These are phyloP conservation scores for Cephus spinipes DNA, from an alignment of 2,888 invertebrate species.

Conservation along the genomic window DNA sequence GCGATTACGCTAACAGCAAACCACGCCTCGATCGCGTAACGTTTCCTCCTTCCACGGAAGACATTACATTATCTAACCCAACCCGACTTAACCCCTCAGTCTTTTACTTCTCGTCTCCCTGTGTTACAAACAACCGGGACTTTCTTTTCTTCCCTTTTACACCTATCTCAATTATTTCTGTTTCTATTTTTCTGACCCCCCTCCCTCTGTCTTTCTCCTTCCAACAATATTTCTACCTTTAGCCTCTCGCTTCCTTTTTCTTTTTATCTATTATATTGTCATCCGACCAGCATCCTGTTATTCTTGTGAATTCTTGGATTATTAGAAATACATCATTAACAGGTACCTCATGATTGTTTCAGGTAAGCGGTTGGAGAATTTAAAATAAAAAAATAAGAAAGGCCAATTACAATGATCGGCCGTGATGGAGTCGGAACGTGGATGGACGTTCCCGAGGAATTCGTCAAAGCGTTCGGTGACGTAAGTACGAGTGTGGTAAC, in stretches of 20 bases:
- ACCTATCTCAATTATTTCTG: neutral
- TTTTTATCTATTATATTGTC: too few relatives aligned
- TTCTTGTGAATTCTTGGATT: neutral
- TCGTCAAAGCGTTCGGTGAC: neutral
- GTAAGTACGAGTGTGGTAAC: neutral
- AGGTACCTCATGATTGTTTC: neutral
- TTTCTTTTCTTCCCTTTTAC: neutral
- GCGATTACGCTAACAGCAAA: conserved; percentile 14
- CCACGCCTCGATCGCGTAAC: conserved; percentile 47
- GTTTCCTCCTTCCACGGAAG: conserved; percentile 54
- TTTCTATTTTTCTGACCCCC: neutral
- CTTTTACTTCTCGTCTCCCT: conserved; percentile 12
- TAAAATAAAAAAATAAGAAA: neutral
- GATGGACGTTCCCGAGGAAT: neutral
- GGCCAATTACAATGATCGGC: neutral
- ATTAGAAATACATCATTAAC: neutral
- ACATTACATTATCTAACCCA: conserved; percentile 31
- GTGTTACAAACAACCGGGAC: neutral
- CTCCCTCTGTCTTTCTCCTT: neutral
- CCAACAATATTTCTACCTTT: neutral
- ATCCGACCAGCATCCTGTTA: neutral
- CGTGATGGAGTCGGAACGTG: neutral
- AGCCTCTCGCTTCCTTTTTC: neutral
- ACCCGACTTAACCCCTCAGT: conserved; percentile 17
- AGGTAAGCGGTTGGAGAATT: neutral